These are phyloP conservation scores for Xerus inauris DNA, from an alignment of 2,113 vertebrate genomes.

Conservation along the genomic window DNA sequence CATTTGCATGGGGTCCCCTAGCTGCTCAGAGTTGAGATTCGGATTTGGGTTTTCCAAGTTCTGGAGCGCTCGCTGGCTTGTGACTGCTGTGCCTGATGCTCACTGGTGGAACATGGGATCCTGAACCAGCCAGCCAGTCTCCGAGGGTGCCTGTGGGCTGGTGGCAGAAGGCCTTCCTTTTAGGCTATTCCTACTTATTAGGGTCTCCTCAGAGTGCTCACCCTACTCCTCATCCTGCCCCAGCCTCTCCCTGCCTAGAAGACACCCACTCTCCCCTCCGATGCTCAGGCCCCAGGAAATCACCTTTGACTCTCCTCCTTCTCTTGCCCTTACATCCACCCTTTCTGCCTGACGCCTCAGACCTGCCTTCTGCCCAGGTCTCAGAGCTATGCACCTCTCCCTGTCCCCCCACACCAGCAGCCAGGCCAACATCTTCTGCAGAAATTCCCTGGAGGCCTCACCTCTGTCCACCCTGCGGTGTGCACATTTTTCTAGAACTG, in stretches of 20 bases:
- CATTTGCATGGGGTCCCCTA: background rate
- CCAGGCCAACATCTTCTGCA: background rate
- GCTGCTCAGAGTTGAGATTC: background rate
- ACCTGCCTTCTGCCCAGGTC: background rate
- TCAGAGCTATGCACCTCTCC: background rate
- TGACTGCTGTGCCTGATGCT: background rate
- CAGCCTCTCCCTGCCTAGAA: background rate
- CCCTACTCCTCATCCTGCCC: background rate
- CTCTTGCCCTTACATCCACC: background rate
- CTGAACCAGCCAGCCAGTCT: background rate
- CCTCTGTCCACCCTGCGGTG: background rate
- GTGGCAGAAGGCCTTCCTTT: background rate
- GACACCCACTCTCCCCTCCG: background rate
- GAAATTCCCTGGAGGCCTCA: background rate
- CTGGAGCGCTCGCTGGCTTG: background rate
- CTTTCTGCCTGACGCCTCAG: background rate
- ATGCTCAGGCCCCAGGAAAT: background rate
- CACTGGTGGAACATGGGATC: background rate
- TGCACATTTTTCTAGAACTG: background rate
- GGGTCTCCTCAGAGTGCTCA: background rate
- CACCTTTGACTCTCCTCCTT: background rate
- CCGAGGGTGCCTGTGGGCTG: background rate
- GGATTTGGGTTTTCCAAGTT: background rate
- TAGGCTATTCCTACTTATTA: background rate
- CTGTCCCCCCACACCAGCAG: accelerated